These are phyloP conservation scores for Setophaga petechia DNA, from an alignment of 2,113 vertebrate genomes.

Conservation along the genomic window DNA sequence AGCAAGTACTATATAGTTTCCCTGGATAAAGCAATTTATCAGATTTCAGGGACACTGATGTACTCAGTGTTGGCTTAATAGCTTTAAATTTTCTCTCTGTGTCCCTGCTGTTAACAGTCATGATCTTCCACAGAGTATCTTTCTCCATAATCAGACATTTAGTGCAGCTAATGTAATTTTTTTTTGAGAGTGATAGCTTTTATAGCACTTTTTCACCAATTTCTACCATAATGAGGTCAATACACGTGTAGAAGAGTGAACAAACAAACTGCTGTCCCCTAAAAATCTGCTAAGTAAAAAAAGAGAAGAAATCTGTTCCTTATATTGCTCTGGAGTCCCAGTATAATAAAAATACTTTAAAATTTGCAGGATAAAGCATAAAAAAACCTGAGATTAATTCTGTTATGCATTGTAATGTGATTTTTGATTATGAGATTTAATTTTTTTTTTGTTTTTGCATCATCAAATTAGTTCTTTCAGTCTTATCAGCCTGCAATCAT, in stretches of 20 bases:
- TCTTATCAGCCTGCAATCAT: not conserved
- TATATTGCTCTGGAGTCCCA: not conserved
- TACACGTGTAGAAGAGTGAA: not conserved
- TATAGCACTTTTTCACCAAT: not conserved
- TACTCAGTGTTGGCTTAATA: not conserved
- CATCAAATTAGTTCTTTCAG: not conserved
- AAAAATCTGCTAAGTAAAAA: not conserved
- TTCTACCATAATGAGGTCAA: not conserved
- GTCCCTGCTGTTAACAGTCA: not conserved
- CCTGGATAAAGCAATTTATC: not conserved
- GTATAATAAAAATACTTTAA: not conserved
- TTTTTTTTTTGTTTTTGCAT: not conserved
- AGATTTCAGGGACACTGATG: not conserved
- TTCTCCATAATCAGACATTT: not conserved
- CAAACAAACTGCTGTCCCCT: not conserved
- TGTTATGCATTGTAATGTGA: not conserved
- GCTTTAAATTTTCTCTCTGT: not conserved
- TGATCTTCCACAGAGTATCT: not conserved
- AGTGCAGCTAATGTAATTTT: not conserved
- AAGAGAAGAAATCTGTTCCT: not conserved
- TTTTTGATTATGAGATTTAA: not conserved
- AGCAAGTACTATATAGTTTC: not conserved
- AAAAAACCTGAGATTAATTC: not conserved
- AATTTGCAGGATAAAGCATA: not conserved
- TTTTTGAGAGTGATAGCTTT: not conserved